Base-by-base conservation (phyloP, 2,113 vertebrate genomes). In the Misgurnus anguillicaudatus region DNA sequence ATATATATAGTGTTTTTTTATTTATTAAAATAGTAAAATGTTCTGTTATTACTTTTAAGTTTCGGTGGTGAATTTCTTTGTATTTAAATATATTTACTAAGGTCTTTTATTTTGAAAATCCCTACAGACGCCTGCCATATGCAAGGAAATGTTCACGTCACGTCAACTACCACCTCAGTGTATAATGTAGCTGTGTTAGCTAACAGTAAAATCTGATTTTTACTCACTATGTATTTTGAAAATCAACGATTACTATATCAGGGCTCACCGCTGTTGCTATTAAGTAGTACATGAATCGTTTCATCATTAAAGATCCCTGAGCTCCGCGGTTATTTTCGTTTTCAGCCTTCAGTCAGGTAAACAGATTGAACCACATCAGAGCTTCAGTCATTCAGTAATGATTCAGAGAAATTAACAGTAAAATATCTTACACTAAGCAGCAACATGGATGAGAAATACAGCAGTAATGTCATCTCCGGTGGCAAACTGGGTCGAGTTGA, bases 371-470 rank as follows among this genome's bases (percentile, higher is more conserved):
- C 10, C 48, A 72, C 38, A 69, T 48, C 17, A 60, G 13, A 62
- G 58, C 41, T 74, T n/a, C 14, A 5, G 45, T 60, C 31, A 21
- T 36, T 62, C 62, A 1, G 31, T 14, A 62, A 47, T 17, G 19
- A 74, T 47, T 39, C 11, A 21, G 16, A 58, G 24, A 53, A 17
- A 51, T 9, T 1, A 47, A 62, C 41, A 31, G 19, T 75, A 3
- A 9, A 31, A 19, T 0, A 45, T 19, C 17, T 10, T 9, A n/a
- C n/a, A 60, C n/a, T 55, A 21, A 69, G 42, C 9, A 13, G 41
- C 63, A 84, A 81, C 60, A 96, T 96, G 95, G 95, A 95, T 66
- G 93, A 95, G 4, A 95, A 94, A 80, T 96, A 95, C 92, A 92
- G 94, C 87, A 94, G 92, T 80, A 95, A 96, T 84, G 94, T 94